Percentiles rank a stretch among this genome's conserved stretches.
Evolutionary conservation across 2,113 vertebrate species (phyloP).

Genomic region (Potamarius usumacintae): DNA sequence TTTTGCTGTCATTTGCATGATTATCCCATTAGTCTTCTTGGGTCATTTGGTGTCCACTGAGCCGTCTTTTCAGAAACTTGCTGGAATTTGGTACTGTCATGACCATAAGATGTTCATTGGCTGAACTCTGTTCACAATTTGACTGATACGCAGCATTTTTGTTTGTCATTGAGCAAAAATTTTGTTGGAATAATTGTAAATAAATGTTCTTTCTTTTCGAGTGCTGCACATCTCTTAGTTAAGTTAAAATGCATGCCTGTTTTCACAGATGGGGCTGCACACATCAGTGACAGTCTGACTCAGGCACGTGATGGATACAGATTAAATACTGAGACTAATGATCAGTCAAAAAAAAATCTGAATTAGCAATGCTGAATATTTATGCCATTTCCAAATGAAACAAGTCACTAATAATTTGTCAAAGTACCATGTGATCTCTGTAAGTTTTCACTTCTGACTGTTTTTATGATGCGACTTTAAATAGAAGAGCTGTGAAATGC

Average conservation of each 20-base stretch:
- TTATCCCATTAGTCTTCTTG: not conserved
- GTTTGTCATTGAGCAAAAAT: not conserved
- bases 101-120: not conserved
- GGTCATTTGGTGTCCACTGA: not conserved
- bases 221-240: constrained; percentile 2
- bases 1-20: not conserved
- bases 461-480: not conserved
- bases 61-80: not conserved
- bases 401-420: not conserved
- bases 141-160: not conserved
- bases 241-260: not conserved
- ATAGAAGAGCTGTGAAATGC: not conserved
- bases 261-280: constrained; percentile 9
- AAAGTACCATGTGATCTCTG: not conserved
- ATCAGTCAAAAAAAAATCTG: not conserved
- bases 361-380: not conserved
- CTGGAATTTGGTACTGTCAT: not conserved
- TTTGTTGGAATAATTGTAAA: not conserved
- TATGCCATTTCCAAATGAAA: not conserved
- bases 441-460: not conserved
- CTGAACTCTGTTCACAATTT: not conserved
- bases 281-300: constrained; percentile 7
- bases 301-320: not conserved
- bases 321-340: not conserved
- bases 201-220: not conserved